Base-by-base conservation (phyloP, 2,888 invertebrate genomes). In the Leptopilina myrica region DNA sequence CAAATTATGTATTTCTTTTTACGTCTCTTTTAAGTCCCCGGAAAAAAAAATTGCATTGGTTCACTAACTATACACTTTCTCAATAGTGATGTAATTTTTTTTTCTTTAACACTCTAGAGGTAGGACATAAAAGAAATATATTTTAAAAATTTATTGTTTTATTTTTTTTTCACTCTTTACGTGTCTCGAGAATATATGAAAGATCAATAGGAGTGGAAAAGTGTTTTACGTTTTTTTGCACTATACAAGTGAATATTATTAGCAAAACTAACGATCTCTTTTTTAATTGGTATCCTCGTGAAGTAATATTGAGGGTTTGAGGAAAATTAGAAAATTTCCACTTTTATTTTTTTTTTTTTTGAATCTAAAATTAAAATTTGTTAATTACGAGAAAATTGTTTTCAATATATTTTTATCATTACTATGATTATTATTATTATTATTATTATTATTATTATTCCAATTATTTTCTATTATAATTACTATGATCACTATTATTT, bases 181-280 rank as follows among this genome's bases (percentile, higher is more conserved):
- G 53, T 69, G 49, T 53, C 26, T 53, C 7, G 14, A 14, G 53
- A 12, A 69, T 49, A 14, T 49, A 14, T 69, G 26, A 53, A 7
- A 53, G 49, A 69, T 69, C 69, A 69, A 69, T 69, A 69, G 67
- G 26, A 46, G 53, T 69, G 69, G 26, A 69, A 69, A 69, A 20
- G 69, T 12, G 53, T 69, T 53, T 69, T 69, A 14, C 33, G 14
- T 69, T 69, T 69, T 69, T 20, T 26, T 69, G 20, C 69, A 69
- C 69, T 53, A 64, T n/a, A 33, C 33, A 49, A 53, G 53, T 69
- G 26, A 26, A 49, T 69, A 69, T 14, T 69, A 12, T 81, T 59
- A 82, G 82, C 82, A 79, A 83, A 80, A 81, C 80, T 82, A 82
- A 83, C 81, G 76, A 83, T 82, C 80, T 80, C 80, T 83, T 82